Conservation (phyloP, 2,113 vertebrate genomes). For the Brienomyrus longianalis region DNA sequence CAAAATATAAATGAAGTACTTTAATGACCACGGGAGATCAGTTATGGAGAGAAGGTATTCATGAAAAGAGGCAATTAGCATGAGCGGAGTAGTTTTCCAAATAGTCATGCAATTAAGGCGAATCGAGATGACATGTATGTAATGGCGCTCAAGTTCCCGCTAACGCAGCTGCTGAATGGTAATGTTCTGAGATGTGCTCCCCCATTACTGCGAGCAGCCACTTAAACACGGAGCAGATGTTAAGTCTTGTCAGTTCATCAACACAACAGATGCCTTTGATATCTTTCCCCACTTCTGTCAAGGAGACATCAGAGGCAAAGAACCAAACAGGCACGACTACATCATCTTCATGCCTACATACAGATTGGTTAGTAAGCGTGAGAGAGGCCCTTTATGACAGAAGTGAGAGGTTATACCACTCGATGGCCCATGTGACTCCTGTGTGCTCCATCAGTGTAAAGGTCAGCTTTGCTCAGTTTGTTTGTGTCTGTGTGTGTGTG, state of each 20-base stretch:
- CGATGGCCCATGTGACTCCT: background rate
- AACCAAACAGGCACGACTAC: background rate
- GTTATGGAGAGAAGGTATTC: background rate
- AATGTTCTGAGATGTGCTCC: background rate
- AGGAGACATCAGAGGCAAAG: background rate
- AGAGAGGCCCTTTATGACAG: background rate
- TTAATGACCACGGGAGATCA: slow-evolving; percentile 3
- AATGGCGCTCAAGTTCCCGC: background rate
- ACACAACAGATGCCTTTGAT: slow-evolving; percentile 3
- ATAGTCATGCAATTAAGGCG: background rate
- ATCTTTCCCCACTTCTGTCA: background rate
- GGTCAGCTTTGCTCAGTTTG: slow-evolving; percentile 20
- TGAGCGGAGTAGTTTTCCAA: background rate
- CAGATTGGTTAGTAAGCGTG: background rate
- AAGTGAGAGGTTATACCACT: background rate
- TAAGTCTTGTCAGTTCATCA: slow-evolving; percentile 1
- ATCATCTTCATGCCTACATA: background rate
- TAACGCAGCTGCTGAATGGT: background rate
- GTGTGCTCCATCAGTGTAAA: background rate
- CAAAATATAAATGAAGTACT: slow-evolving; percentile 2
- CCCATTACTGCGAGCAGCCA: slow-evolving; percentile 1
- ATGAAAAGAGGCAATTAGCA: slow-evolving; percentile 5
- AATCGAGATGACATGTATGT: slow-evolving; percentile 7
- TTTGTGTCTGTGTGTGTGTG: slow-evolving; percentile 37
- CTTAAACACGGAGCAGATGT: background rate